Base-by-base conservation (phyloP, 30 jellyfish, hydroid and myxozoan species). In the Catostylus mosaicus region DNA sequence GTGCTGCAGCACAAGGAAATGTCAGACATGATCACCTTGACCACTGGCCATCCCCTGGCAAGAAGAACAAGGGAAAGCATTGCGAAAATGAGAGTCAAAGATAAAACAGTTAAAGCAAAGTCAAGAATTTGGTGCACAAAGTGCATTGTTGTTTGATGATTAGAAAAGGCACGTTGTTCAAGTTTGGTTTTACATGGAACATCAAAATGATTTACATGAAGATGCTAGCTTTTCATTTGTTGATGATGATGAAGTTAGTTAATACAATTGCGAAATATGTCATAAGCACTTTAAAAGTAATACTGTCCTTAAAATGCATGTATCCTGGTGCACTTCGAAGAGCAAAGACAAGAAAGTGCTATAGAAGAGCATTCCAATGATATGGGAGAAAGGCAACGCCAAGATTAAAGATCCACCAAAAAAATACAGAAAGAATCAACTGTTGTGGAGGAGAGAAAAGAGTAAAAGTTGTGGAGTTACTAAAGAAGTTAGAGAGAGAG, bases 1-100 rank as follows among this genome's bases (percentile, higher is more conserved):
- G 82, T 43, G 81, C 50, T 62, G 74, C 89, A 56, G 57, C 67
- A 77, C 79, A 34, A 63, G 74, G 75, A 4, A 46, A 79, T 45
- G 82, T 79, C 26, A 79, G 82, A 46, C 35, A 64, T 19, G 89
- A 79, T 64, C 80, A 31, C 63, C 73, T 62, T 59, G 89, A 64
- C 63, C 62, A 79, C 45, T 79, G 88, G 82, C 89, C 89, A 61
- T 29, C 80, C n/a, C 30, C 83, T 1, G 82, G 89, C 19, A 79
- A 79, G 63, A 79, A 79, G 46, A 62, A 37, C 74, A 43, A 82
- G 38, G 38, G 89, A 73, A 64, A 65, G 34, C n/a, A 43, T 37
- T 79, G 89, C 32, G 89, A 62, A 46, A 75, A 78, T 24, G 63
- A 78, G 82, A 62, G 81, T 38, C 71, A 73, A 46, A 63, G 40